These are phyloP conservation scores for Apotomis capreana DNA, from an alignment of 2,888 invertebrate genomes.

Conservation along the genomic window DNA sequence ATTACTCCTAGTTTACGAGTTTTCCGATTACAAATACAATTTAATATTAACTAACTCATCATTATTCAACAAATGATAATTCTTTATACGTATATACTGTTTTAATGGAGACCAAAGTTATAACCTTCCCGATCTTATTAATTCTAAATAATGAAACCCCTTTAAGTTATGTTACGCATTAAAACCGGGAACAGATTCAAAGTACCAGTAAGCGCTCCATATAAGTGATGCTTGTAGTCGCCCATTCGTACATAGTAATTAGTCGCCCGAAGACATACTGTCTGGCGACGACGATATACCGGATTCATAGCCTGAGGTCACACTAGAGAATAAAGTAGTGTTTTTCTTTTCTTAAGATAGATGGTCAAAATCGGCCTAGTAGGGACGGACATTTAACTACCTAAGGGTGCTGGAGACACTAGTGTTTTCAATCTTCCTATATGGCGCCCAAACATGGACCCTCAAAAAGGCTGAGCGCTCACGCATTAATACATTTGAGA, in stretches of 20 bases:
- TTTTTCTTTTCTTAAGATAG: background rate
- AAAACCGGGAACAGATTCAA: constrained; percentile 28
- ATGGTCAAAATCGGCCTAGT: no score
- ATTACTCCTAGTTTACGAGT: no score
- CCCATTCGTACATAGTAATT: constrained; percentile 23
- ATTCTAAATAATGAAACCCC: background rate
- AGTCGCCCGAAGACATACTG: constrained; percentile 39
- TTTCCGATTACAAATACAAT: no score
- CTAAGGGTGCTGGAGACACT: no score
- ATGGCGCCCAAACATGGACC: no score
- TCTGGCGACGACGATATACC: constrained; percentile 30
- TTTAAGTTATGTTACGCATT: background rate
- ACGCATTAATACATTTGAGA: no score
- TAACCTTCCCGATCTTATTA: background rate
- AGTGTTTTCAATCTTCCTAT: no score
- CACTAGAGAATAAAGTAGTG: background rate
- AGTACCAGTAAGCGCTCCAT: constrained; percentile 14
- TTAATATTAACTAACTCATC: no score
- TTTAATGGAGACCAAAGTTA: background rate
- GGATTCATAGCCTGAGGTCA: constrained; percentile 5
- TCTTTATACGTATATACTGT: background rate
- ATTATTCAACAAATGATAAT: no score
- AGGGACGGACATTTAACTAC: no score
- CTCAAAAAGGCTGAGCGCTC: no score
- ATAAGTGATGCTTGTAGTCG: constrained; percentile 30